phyloP scores from a whole-genome alignment of 1,140 invertebrate genomes.

The Brachionus rotundiformis region DNA sequence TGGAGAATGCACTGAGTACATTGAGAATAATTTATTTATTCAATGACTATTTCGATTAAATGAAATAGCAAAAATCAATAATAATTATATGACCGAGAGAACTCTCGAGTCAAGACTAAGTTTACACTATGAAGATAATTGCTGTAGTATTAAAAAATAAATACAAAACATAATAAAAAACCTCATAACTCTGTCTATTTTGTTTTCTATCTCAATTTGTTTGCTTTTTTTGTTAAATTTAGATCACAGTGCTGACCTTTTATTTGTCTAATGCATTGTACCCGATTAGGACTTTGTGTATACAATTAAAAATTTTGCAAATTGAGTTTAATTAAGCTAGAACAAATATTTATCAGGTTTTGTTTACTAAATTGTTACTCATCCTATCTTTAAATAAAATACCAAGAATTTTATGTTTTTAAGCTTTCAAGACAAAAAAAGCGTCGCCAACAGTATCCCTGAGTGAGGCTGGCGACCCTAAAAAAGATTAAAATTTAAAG shows the following conservation, averaged over 20 bases:
- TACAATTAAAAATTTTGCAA: neutral
- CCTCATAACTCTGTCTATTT: too few species aligned
- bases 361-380: neutral
- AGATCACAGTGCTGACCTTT: neutral
- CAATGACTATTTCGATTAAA: neutral
- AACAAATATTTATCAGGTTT: neutral
- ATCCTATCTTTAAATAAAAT: neutral
- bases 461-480: too few species aligned
- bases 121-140: slow-evolving; percentile 5
- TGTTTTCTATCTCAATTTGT: neutral
- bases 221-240: neutral
- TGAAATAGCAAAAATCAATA: slow-evolving; percentile 1
- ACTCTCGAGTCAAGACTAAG: neutral
- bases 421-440: too few species aligned
- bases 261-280: neutral
- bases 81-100: slow-evolving; percentile 4
- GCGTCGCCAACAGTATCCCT: too few species aligned
- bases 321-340: neutral
- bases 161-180: too few species aligned
- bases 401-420: too few species aligned
- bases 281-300: neutral
- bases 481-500: too few species aligned
- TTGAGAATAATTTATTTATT: slow-evolving; percentile 2
- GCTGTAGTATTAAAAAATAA: neutral
- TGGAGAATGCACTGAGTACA: neutral